Base-by-base conservation (phyloP, 1,140 invertebrate genomes). In the Camponotus vicinus region DNA sequence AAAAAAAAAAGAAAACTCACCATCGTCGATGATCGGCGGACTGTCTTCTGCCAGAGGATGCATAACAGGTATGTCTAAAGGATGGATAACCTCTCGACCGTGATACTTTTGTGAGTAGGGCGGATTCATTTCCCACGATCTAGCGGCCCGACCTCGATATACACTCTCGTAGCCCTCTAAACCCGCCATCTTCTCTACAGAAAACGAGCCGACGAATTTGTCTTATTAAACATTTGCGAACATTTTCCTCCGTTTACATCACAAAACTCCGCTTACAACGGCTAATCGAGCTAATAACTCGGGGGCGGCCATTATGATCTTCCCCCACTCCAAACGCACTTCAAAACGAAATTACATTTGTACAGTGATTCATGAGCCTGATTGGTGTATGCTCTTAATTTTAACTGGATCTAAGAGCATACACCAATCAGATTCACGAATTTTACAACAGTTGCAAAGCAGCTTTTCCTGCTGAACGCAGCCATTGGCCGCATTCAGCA, bases 21-120 rank as follows among this genome's bases (percentile, higher is more conserved):
- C 93, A 75, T 93, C 93, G 42, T 94, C 93, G 0, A 89, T 42
- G 0, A 88, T 49, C 6, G 92, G 90, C 2, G 92, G 90, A 89
- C 64, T 92, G 76, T 94, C 92, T 73, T 94, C 92, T 3, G 91
- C 91, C 7, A 93, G 71, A 18, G 92, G 92, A 87, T 93, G 90
- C 27, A 87, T 67, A 67, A 85, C 70, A 18, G 92, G 88, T 52
- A 94, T 89, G 21, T 91, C 88, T n/a, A 92, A 85, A 82, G 94
- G 94, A 67, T 88, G 88, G 73, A 95, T 95, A 93, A 95, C 92
- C 88, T 94, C 92, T 71, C 88, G 91, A 64, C 92, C 92, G 49
- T 91, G 86, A 85, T 94, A 94, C 64, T 86, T 92, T 0, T 90
- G 82, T 0, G 89, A 79, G 59, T 89, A 91, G 63, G 86, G 77